Evolutionary conservation across 2,797 vertebrate species (phyloP).

Genomic region (Amphiprion clarkii): DNA sequence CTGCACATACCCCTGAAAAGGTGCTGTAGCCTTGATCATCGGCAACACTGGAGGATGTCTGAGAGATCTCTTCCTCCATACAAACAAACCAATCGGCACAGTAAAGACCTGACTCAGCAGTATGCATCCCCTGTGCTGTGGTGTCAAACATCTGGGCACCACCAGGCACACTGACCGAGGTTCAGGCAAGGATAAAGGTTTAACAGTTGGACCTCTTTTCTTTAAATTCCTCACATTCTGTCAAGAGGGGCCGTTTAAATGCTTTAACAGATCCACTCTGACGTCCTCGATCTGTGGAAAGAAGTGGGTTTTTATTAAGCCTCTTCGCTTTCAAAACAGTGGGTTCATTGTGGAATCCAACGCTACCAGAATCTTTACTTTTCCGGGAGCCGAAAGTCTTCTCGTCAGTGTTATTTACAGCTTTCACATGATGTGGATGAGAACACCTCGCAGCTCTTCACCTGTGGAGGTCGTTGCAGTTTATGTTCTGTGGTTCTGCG

Average conservation of each 20-base stretch:
- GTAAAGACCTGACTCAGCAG: constrained; percentile 51
- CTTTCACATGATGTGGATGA: constrained; percentile 6
- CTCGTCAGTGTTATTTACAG: constrained; percentile 10
- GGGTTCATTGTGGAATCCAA: constrained; percentile 19
- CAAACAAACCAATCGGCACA: constrained; percentile 44
- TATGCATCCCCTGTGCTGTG: constrained; percentile 27
- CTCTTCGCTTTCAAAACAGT: constrained; percentile 28
- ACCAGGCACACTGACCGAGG: constrained; percentile 41
- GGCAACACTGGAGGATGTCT: constrained; percentile 7
- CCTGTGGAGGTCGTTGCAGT: neutral
- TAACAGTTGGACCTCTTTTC: constrained; percentile 74
- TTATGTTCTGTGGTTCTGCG: neutral
- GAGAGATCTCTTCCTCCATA: neutral
- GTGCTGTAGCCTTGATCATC: neutral
- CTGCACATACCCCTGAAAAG: neutral
- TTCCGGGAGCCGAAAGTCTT: neutral
- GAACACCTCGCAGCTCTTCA: neutral
- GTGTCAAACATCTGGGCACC: constrained; percentile 76
- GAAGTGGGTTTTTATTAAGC: constrained; percentile 24
- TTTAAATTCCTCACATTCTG: constrained; percentile 76
- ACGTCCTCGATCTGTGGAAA: constrained; percentile 3
- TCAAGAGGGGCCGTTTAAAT: constrained; percentile 48
- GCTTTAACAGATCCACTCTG: constrained; percentile 64
- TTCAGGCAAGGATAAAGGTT: constrained; percentile 73
- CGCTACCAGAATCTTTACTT: neutral